These are phyloP conservation scores for Pygocentrus nattereri DNA, from an alignment of 2,797 vertebrate genomes.

Conservation along the genomic window DNA sequence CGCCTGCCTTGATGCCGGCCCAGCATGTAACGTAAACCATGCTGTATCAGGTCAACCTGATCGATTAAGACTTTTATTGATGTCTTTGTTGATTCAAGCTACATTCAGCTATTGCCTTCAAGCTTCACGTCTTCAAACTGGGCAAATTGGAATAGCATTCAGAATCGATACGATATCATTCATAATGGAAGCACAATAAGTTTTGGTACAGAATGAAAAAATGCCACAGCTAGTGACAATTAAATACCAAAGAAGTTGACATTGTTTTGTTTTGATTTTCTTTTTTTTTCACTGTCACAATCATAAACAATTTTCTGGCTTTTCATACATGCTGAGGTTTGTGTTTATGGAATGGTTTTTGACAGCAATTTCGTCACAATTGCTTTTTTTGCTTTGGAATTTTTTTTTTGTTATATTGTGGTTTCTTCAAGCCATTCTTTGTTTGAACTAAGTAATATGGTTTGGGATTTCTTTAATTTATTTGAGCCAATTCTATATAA, in stretches of 20 bases:
- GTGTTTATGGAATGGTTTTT: conserved; percentile 44
- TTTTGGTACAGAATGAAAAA: neutral
- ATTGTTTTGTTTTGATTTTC: conserved; percentile 17
- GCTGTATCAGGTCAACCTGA: neutral
- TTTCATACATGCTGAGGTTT: conserved; percentile 30
- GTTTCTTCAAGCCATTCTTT: conserved; percentile 61
- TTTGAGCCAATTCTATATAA: conserved; percentile 83
- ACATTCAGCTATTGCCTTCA: conserved; percentile 22
- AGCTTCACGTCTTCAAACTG: neutral
- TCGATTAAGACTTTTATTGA: conserved; percentile 34
- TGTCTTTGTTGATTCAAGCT: conserved; percentile 4
- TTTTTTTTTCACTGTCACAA: conserved; percentile 35
- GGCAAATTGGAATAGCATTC: neutral
- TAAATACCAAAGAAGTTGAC: conserved; percentile 7
- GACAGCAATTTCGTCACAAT: conserved; percentile 52
- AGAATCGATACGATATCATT: too few species aligned
- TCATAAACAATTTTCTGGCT: conserved; percentile 58
- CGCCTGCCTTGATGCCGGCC: neutral
- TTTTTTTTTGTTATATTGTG: conserved; percentile 59
- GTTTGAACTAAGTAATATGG: conserved; percentile 73
- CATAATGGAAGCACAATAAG: neutral
- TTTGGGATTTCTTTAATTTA: conserved; percentile 82
- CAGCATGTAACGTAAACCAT: neutral
- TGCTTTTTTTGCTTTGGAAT: conserved; percentile 58
- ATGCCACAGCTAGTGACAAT: neutral